Percentiles rank a stretch among this genome's conserved stretches.
These are phyloP conservation scores for Elymnias hypermnestra DNA, from an alignment of 1,140 invertebrate species.

Conservation along the genomic window DNA sequence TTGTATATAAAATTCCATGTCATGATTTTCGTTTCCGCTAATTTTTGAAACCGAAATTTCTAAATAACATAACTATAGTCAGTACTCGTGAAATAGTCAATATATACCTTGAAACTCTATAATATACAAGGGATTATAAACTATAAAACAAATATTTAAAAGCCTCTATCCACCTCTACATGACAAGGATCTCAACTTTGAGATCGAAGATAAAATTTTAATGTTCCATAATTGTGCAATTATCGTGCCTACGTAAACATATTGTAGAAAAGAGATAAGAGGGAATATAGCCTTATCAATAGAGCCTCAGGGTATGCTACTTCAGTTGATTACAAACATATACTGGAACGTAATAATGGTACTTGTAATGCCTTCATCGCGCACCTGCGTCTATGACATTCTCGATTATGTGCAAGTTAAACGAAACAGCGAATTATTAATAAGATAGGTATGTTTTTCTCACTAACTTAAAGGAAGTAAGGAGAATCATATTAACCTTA, in stretches of 20 bases:
- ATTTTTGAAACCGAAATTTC: too few relatives aligned
- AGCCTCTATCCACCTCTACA: not conserved
- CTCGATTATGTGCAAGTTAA: not conserved
- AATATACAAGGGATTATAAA: not conserved
- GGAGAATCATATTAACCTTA: too few relatives aligned
- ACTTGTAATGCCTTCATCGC: conserved; percentile 61
- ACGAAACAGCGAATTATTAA: not conserved
- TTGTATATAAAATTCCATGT: too few relatives aligned
- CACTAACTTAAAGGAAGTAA: too few relatives aligned
- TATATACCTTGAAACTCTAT: too few relatives aligned
- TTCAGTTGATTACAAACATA: conserved; percentile 50
- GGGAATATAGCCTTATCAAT: conserved; percentile 44
- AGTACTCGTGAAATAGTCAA: too few relatives aligned
- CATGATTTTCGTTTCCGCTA: too few relatives aligned
- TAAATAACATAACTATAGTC: too few relatives aligned
- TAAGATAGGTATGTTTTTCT: too few relatives aligned
- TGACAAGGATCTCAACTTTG: conserved; percentile 4
- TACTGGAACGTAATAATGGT: conserved; percentile 50
- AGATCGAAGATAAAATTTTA: conserved; percentile 18
- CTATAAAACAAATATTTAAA: not conserved
- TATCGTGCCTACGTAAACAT: conserved; percentile 31
- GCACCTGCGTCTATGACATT: conserved; percentile 11
- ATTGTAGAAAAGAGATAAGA: conserved; percentile 24
- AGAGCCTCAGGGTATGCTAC: conserved; percentile 38
- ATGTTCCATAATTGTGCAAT: conserved; percentile 31